Evolutionary conservation across 1,140 invertebrate genomes (phyloP), one percentile per base, ranked within the genome.

Genomic region (Pristionchus pacificus): DNA sequence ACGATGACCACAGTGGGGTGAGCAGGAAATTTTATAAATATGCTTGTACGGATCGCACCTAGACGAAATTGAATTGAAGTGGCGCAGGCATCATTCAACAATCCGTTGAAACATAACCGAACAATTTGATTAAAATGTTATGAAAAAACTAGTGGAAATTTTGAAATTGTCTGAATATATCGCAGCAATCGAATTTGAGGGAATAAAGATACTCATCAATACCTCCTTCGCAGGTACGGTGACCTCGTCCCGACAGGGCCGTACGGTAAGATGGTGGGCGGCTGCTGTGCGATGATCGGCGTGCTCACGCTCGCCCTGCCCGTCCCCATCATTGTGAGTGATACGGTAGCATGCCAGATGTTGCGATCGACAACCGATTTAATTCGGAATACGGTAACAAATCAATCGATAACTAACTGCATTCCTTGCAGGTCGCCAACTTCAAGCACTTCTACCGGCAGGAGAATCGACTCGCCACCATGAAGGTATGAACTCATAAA

Each of bases 291-390:
- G 1, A 83, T 95, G 33, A 90, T 91, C 14, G 93, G 93, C 57
- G 93, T 95, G 70, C 87, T 95, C 0, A 93, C 92, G 24, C 93
- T 95, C 75, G 92, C 92, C 0, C 88, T 95, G 27, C 93, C 93
- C 0, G 92, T 96, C 57, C 93, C 93, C 2, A 92, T 95, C 77
- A 94, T 95, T 74, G 93, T 95, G 68, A 92, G 91, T 77, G 94
- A 93, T 85, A 94, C n/a, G n/a, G n/a, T n/a, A n/a, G n/a, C n/a
- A n/a, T n/a, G n/a, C n/a, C n/a, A n/a, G n/a, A n/a, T n/a, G n/a
- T n/a, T n/a, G n/a, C n/a, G n/a, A n/a, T n/a, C n/a, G n/a, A n/a
- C n/a, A n/a, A n/a, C n/a, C n/a, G n/a, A n/a, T n/a, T n/a, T n/a
- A n/a, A n/a, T n/a, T n/a, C n/a, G n/a, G n/a, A n/a, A 19, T 49